These are phyloP conservation scores for Campoplex capitator DNA, from an alignment of 2,888 invertebrate species.

Conservation along the genomic window DNA sequence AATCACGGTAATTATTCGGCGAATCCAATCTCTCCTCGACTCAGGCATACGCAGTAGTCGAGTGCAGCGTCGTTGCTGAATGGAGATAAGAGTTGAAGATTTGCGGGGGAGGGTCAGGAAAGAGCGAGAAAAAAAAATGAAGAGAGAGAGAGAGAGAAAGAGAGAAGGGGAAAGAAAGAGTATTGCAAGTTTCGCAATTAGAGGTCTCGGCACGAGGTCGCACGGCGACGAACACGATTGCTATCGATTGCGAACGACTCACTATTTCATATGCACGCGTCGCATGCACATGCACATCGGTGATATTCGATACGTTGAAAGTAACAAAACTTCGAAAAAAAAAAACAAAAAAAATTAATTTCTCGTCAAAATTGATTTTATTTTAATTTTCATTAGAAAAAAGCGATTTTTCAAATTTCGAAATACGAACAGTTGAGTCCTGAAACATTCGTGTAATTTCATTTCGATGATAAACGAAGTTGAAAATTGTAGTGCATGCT, in stretches of 20 bases:
- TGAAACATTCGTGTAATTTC: too few species aligned
- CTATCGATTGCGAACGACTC: constrained; percentile 56
- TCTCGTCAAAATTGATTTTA: neutral
- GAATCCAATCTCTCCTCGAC: constrained; percentile 45
- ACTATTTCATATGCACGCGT: neutral
- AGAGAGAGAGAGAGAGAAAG: constrained; percentile 1
- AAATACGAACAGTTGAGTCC: too few species aligned
- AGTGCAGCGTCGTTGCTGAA: constrained; percentile 6
- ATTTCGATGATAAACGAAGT: neutral
- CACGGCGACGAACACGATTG: constrained; percentile 55
- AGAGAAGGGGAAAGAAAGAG: constrained; percentile 24
- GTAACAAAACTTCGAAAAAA: too few species aligned
- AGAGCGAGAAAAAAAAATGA: constrained; percentile 7
- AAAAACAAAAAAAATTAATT: neutral
- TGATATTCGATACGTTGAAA: neutral
- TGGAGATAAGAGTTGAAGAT: constrained; percentile 60
- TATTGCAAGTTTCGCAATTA: constrained; percentile 62
- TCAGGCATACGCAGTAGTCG: constrained; percentile 7
- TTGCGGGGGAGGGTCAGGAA: constrained; percentile 16
- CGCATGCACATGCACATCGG: neutral
- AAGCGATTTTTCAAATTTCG: neutral
- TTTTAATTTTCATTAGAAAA: neutral
- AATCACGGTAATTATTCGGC: constrained; percentile 53
- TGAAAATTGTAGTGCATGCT: neutral
- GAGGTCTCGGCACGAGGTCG: constrained; percentile 61